Conservation (phyloP, 1,140 invertebrate species). For the Drosophila takahashii region DNA sequence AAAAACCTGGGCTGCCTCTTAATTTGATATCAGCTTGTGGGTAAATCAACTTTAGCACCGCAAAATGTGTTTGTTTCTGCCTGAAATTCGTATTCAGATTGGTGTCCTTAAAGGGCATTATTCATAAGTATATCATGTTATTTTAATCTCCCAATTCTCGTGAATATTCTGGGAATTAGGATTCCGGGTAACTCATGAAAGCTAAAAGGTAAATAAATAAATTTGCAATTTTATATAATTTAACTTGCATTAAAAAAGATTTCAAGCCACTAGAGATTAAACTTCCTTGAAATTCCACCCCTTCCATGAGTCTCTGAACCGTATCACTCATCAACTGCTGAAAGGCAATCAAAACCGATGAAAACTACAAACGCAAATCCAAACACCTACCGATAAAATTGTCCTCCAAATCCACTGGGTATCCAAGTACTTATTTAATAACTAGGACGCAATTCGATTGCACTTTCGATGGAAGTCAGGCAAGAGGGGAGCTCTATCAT, state of each 20-base stretch:
- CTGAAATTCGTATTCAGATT: slow-evolving; percentile 14
- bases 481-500: slow-evolving; percentile 53
- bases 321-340: slow-evolving; percentile 4
- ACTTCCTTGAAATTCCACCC: background rate
- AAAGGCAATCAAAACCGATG: slow-evolving; percentile 39
- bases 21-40: slow-evolving; percentile 40
- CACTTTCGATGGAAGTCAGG: slow-evolving; percentile 50
- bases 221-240: no score
- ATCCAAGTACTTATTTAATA: slow-evolving; percentile 34
- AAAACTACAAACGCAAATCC: slow-evolving; percentile 18
- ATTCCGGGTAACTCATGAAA: no score
- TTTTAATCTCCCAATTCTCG: background rate
- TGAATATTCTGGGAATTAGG: background rate
- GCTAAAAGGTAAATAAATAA: no score
- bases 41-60: slow-evolving; percentile 39
- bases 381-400: slow-evolving; percentile 16
- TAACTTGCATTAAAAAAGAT: no score
- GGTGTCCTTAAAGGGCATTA: slow-evolving; percentile 5
- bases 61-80: slow-evolving; percentile 17
- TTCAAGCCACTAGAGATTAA: background rate
- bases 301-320: background rate
- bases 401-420: slow-evolving; percentile 24
- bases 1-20: slow-evolving; percentile 24
- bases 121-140: background rate
- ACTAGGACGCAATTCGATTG: slow-evolving; percentile 53